Evolutionary conservation across 2,113 vertebrate species (phyloP), one percentile per base, ranked within the genome.

Genomic region (Aleadryas rufinucha): DNA sequence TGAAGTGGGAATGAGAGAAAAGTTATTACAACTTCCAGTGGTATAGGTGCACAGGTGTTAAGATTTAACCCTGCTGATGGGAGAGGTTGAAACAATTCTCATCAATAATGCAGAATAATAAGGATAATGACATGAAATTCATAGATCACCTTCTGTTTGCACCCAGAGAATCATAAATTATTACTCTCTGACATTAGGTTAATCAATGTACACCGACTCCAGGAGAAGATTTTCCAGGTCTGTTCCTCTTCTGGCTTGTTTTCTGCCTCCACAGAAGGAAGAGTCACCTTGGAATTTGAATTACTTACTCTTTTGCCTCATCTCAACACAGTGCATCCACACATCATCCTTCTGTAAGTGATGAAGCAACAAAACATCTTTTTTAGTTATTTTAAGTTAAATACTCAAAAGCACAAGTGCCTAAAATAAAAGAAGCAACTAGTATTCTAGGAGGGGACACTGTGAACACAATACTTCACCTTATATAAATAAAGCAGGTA

Each of bases 101-200:
- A 68, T 87, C 85, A 89, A 68, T 91, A 84, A 84, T 59, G 50
- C 81, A 85, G 75, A 95, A 61, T 50, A 70, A 84, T 70, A 93
- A 87, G 27, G 39, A 47, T 66, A 93, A 89, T 77, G 49, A 37
- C 27, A 35, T 63, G 63, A 84, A 44, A 85, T 59, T 88, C 47
- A 77, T 74, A 76, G 71, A 94, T 84, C 47, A 53, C 30, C 31
- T 83, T 88, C 59, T 81, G 35, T 92, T 93, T 84, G 50, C 44
- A 52, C 19, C 28, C 27, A 59, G n/a, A 42, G 47, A 74, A 65
- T 47, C 35, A 63, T 81, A 84, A 90, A 89, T 93, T 80, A 59
- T 89, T 71, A 44, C 44, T 77, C 39, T 84, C 50, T 95, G 64
- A n/a, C 86, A 37, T 44, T 74, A 54, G 33, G 70, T 91, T 94